Evolutionary conservation across 2,113 vertebrate species (phyloP), one percentile per base, ranked within the genome.

Genomic region (Trogon surrucura): DNA sequence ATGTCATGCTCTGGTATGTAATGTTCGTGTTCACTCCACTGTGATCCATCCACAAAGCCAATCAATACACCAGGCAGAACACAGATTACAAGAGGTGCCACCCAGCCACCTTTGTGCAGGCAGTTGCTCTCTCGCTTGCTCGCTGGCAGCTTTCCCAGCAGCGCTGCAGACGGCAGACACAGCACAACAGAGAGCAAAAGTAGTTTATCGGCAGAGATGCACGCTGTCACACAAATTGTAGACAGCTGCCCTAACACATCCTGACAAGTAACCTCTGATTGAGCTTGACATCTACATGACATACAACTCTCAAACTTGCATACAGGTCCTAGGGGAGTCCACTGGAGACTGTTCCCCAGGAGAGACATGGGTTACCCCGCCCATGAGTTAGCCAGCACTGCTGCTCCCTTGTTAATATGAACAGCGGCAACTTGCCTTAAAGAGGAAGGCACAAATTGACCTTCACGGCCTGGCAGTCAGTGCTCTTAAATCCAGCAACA

Each of bases 141-240:
- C 16, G 38, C 91, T 98, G 98, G 97, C 97, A 97, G 85, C 83
- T 70, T 97, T 97, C 97, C 95, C 96, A 91, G 80, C 41, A 95
- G 70, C 36, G 9, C 50, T 47, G 73, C 85, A 97, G 85, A 94
- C 61, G 9, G 91, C 88, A 94, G 86, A 93, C 87, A 69, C 60
- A 72, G 88, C 82, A 65, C 50, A 61, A 80, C 23, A 14, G 45
- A 27, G 85, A 93, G 86, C 47, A 86, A 45, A 74, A 94, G 87
- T 56, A 26, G 80, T 97, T 96, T 96, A 89, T 62, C 80, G 38
- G 88, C 54, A 29, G 90, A 74, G 94, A 91, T 57, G 73, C 16
- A 19, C 56, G 5, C 70, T 80, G 91, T 77, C 91, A 70, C 94
- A 88, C 92, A 95, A 81, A 96, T 74, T 79, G 93, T 79, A 94